phyloP scores from a whole-genome alignment of 2,888 invertebrate species.

The Amorpha juglandis region DNA sequence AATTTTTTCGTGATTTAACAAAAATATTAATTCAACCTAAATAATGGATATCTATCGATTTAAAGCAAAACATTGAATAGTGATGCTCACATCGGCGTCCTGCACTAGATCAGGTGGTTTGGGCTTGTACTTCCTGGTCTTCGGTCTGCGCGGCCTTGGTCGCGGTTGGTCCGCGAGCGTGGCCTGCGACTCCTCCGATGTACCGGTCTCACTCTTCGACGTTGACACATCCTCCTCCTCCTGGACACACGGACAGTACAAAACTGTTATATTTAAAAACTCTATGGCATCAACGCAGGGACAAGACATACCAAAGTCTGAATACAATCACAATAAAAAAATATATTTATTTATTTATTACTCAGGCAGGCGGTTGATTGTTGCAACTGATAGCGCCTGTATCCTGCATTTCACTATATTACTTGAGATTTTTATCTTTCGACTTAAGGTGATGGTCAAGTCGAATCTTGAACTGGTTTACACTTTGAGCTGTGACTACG shows the following conservation, averaged over 20 bases:
- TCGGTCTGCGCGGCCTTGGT: slow-evolving; percentile 57
- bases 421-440: no score
- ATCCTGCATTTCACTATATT: no score
- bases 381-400: no score
- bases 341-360: no score
- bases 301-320: neutral
- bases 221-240: slow-evolving; percentile 76
- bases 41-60: neutral
- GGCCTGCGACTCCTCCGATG: slow-evolving; percentile 51
- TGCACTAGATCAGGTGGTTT: slow-evolving; percentile 70
- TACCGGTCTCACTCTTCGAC: slow-evolving; percentile 62
- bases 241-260: slow-evolving; percentile 33
- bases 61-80: neutral
- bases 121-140: slow-evolving; percentile 72
- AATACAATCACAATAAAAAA: no score
- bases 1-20: no score
- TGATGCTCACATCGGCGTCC: slow-evolving; percentile 79
- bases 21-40: no score
- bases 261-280: neutral
- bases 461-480: no score
- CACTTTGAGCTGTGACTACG: no score
- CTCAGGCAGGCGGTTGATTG: no score
- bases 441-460: no score
- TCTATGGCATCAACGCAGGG: no score
- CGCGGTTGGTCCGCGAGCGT: slow-evolving; percentile 46